A percentile compares a stretch with the other conserved stretches of the same genome.
Conservation (phyloP, 2,113 vertebrate genomes). For the Willisornis vidua region DNA sequence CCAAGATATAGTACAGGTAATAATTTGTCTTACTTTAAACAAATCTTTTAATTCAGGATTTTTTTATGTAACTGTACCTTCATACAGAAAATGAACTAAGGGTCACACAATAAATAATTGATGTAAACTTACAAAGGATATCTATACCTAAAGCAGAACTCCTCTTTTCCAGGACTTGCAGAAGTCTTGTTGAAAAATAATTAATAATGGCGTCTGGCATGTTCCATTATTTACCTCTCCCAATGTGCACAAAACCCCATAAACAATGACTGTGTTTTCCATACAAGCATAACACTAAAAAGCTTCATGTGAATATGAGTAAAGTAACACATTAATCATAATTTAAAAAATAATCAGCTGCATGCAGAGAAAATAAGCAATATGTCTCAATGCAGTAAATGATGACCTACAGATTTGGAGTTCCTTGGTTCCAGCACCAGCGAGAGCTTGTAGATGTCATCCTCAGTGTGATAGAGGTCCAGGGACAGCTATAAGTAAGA, state of each 20-base stretch:
- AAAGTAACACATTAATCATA: background rate
- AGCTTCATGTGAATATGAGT: background rate
- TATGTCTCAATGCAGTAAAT: background rate
- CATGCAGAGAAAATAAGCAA: background rate
- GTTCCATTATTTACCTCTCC: background rate
- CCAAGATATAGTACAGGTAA: background rate
- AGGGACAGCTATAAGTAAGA: conserved; percentile 86
- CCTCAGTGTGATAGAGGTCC: conserved; percentile 97
- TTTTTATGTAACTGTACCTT: background rate
- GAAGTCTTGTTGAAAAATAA: background rate
- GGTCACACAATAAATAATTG: background rate
- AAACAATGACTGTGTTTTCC: background rate
- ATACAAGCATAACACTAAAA: background rate
- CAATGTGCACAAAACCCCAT: background rate
- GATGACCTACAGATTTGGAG: conserved; percentile 83
- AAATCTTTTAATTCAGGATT: background rate
- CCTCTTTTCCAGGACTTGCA: background rate
- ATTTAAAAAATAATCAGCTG: background rate
- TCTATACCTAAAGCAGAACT: background rate
- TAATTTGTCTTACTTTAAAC: background rate
- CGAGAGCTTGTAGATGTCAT: conserved; percentile 96
- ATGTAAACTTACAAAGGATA: background rate
- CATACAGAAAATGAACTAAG: background rate
- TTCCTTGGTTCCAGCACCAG: conserved; percentile 93
- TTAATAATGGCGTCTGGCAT: background rate